A percentile compares a stretch with the other conserved stretches of the same genome.
Conservation (phyloP, 92 coral and sea anemone species). For the Palythoa caribaeorum region DNA sequence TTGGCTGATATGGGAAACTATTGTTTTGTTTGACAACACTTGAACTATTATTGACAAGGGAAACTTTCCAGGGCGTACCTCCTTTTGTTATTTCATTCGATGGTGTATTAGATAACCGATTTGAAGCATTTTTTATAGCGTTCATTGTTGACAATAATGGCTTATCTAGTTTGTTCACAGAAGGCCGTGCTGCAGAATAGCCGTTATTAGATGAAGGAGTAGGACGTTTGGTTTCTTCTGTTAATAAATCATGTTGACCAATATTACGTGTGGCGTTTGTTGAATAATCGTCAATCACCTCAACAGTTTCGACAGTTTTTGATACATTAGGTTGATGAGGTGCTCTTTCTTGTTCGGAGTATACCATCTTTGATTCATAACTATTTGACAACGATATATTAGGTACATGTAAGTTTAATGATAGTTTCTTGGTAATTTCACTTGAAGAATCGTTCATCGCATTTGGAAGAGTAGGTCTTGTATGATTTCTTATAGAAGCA, state of each 20-base stretch:
- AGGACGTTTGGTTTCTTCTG: background rate
- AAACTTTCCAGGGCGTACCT: background rate
- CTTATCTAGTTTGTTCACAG: background rate
- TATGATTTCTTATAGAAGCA: background rate
- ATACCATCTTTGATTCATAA: background rate
- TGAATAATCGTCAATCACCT: constrained; percentile 6
- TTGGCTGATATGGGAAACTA: background rate
- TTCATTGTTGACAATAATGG: background rate
- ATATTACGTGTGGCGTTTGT: background rate
- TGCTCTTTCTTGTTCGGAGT: background rate
- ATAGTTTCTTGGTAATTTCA: background rate
- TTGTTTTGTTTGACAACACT: background rate
- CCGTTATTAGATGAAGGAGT: background rate
- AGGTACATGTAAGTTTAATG: background rate
- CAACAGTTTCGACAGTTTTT: background rate
- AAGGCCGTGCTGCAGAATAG: background rate
- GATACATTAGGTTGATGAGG: background rate
- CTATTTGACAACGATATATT: background rate
- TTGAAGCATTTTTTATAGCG: background rate
- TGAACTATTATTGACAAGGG: background rate
- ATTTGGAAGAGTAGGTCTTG: background rate
- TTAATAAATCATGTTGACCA: background rate
- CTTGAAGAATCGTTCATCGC: background rate
- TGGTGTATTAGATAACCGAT: constrained; percentile 1
- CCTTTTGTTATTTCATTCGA: background rate